Evolutionary conservation across 2,888 invertebrate genomes (phyloP).

Genomic region (Anthrax anthrax): DNA sequence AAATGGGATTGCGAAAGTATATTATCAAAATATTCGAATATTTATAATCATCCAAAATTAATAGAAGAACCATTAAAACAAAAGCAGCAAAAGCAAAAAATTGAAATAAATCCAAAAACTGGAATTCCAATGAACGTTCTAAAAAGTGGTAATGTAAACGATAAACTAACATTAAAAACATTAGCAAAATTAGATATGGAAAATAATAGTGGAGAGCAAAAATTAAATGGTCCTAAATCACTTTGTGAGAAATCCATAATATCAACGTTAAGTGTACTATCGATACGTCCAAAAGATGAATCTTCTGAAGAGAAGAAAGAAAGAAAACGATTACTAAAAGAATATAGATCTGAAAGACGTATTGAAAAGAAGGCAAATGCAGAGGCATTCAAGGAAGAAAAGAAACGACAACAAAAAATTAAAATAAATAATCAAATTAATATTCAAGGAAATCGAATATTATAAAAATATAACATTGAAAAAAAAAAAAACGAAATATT

Average conservation of each 20-base stretch:
- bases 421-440: conserved; percentile 60
- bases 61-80: conserved; percentile 54
- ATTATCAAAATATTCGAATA: conserved; percentile 76
- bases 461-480: background rate
- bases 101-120: conserved; percentile 54
- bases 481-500: too few relatives aligned
- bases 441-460: conserved; percentile 45
- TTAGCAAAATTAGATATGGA: conserved; percentile 49
- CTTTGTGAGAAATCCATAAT: conserved; percentile 47
- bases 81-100: conserved; percentile 40
- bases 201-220: conserved; percentile 16
- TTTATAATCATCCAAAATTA: conserved; percentile 83
- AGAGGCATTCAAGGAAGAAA: conserved; percentile 72
- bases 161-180: conserved; percentile 56
- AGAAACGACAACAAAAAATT: conserved; percentile 65
- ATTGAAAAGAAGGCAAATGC: conserved; percentile 68
- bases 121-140: conserved; percentile 59
- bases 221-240: conserved; percentile 39
- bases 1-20: conserved; percentile 90
- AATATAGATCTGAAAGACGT: conserved; percentile 63
- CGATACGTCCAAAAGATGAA: conserved; percentile 61
- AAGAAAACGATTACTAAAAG: conserved; percentile 63
- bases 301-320: conserved; percentile 58
- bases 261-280: conserved; percentile 54
- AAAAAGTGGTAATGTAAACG: conserved; percentile 38